Evolutionary conservation across 2,888 invertebrate genomes (phyloP).

Genomic region (Apodemia zela): DNA sequence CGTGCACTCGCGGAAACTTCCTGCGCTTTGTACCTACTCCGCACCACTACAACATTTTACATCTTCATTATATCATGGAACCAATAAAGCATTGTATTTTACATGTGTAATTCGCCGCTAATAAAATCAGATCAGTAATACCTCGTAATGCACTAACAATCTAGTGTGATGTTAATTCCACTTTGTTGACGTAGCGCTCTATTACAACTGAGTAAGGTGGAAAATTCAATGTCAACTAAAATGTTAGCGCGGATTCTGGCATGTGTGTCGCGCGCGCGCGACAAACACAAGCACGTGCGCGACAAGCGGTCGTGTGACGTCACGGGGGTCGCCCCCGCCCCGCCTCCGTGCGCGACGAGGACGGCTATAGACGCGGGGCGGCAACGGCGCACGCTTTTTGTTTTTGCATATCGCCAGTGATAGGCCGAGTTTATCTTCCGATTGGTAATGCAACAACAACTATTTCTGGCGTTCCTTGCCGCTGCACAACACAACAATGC

Average conservation of each 20-base stretch:
- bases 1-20: constrained; percentile 35
- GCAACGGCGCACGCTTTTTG: constrained; percentile 71
- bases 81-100: not conserved
- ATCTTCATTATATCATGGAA: not conserved
- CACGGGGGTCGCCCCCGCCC: constrained; percentile 66
- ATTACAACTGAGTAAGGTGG: constrained; percentile 38
- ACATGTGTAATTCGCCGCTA: constrained; percentile 14
- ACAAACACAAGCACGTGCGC: constrained; percentile 78
- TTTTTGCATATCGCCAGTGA: constrained; percentile 67
- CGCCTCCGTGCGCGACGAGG: constrained; percentile 54
- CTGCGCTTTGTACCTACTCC: not conserved
- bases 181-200: constrained; percentile 34
- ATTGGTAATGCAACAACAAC: constrained; percentile 70
- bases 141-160: constrained; percentile 9
- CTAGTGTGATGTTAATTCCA: constrained; percentile 7
- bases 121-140: constrained; percentile 10
- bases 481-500: constrained; percentile 46
- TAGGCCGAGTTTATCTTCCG: constrained; percentile 74
- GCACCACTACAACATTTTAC: not conserved
- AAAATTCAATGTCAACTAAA: constrained; percentile 52
- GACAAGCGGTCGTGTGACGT: constrained; percentile 50
- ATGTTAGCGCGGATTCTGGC: constrained; percentile 47
- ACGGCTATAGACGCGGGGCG: constrained; percentile 46
- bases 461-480: constrained; percentile 58
- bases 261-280: constrained; percentile 67